Conservation (phyloP, 1,140 invertebrate genomes). For the Myzus persicae region DNA sequence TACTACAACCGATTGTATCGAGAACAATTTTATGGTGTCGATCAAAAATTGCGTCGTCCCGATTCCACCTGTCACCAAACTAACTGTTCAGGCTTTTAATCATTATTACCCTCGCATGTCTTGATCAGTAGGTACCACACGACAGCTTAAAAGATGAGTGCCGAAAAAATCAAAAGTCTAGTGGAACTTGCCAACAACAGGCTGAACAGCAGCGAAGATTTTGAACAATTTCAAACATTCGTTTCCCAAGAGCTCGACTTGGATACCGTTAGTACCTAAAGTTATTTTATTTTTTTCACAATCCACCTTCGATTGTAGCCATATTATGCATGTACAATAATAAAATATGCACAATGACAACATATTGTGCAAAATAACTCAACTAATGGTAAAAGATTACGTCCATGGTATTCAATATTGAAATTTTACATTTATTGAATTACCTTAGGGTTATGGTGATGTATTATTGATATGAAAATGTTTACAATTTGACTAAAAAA, state of each 20-base stretch:
- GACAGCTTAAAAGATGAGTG: not conserved
- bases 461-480: not conserved
- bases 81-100: not conserved
- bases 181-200: conserved; percentile 30
- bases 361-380: not conserved
- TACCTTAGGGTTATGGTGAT: not conserved
- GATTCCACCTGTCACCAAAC: not conserved
- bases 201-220: conserved; percentile 43
- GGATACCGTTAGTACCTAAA: not conserved
- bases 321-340: not conserved
- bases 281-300: not conserved
- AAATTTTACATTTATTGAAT: not conserved
- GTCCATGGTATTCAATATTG: not conserved
- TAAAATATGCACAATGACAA: not conserved
- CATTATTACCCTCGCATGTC: not conserved
- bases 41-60: not conserved
- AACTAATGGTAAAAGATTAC: not conserved
- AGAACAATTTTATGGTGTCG: not conserved
- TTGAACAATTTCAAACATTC: conserved; percentile 10
- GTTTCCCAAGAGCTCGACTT: not conserved
- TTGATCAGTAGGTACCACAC: not conserved
- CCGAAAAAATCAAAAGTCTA: not conserved
- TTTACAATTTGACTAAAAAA: not conserved
- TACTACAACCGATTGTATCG: not conserved
- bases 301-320: not conserved